Percentiles rank a stretch among this genome's conserved stretches.
These are phyloP conservation scores for Zaprionus ghesquierei DNA, from an alignment of 1,140 invertebrate species.

Conservation along the genomic window DNA sequence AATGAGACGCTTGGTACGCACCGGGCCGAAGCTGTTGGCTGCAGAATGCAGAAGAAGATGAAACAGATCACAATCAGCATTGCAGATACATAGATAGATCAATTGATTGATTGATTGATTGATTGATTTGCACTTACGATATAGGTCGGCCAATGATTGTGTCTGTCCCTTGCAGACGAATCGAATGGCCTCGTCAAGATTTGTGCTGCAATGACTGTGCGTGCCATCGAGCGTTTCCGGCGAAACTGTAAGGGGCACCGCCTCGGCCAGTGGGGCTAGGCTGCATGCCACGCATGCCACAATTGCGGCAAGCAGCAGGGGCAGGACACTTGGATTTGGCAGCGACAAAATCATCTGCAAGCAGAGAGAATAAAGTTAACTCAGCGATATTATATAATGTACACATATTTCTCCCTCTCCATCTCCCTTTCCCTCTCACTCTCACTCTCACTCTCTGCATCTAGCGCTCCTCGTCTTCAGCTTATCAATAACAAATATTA, in stretches of 20 bases:
- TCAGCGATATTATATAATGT: neutral
- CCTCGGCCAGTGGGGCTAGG: slow-evolving; percentile 20
- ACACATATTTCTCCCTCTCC: too few relatives aligned
- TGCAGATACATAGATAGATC: neutral
- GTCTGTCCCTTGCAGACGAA: slow-evolving; percentile 52
- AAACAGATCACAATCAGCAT: neutral
- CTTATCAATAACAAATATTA: slow-evolving; percentile 76
- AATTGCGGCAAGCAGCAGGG: slow-evolving; percentile 43
- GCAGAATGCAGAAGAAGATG: neutral
- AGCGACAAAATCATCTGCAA: slow-evolving; percentile 58
- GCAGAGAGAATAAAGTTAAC: neutral
- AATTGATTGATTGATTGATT: neutral
- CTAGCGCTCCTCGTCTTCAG: neutral
- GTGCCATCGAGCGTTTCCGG: slow-evolving; percentile 5
- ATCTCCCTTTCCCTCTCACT: too few relatives aligned
- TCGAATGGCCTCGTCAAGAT: slow-evolving; percentile 54
- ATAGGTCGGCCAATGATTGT: slow-evolving; percentile 32
- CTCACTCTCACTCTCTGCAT: too few relatives aligned
- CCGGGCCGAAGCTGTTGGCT: slow-evolving; percentile 62
- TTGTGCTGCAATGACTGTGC: slow-evolving; percentile 49
- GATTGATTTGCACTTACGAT: slow-evolving; percentile 44
- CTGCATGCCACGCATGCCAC: slow-evolving; percentile 35
- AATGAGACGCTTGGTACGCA: slow-evolving; percentile 51
- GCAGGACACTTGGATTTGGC: slow-evolving; percentile 19
- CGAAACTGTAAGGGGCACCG: slow-evolving; percentile 23